Conservation (phyloP, 1,140 invertebrate species). For the Leptinotarsa undecemlineata region DNA sequence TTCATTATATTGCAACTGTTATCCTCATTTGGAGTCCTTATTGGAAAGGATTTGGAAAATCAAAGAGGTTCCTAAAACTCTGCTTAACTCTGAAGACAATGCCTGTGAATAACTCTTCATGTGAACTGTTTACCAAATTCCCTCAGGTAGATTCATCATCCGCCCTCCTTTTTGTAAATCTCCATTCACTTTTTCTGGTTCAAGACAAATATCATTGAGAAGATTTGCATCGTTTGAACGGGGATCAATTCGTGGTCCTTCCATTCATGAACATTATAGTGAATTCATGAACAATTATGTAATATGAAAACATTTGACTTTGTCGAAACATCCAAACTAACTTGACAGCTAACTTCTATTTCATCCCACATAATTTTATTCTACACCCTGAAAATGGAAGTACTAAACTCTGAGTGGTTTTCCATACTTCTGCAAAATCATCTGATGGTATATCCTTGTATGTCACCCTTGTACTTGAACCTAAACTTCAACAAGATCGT, state of each 20-base stretch:
- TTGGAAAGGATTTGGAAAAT: not conserved
- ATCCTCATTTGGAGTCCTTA: not conserved
- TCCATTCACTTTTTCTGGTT: not conserved
- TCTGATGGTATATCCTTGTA: too few relatives aligned
- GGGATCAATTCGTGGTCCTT: not conserved
- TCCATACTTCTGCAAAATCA: constrained; percentile 39
- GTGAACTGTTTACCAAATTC: not conserved
- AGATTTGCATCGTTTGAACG: not conserved
- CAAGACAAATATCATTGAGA: not conserved
- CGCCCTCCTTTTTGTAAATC: not conserved
- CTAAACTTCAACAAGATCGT: constrained; percentile 40
- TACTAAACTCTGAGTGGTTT: constrained; percentile 47
- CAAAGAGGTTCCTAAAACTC: not conserved
- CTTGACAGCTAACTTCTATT: constrained; percentile 36
- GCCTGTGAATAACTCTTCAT: not conserved
- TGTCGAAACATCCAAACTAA: constrained; percentile 21
- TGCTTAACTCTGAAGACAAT: not conserved
- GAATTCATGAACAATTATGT: not conserved
- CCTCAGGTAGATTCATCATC: not conserved
- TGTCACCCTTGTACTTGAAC: constrained; percentile 20
- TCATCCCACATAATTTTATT: constrained; percentile 56
- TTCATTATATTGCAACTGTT: not conserved
- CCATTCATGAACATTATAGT: not conserved
- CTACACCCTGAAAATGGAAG: constrained; percentile 44
- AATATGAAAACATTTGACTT: not conserved